A percentile compares a stretch with the other conserved stretches of the same genome.
Evolutionary conservation across 2,888 invertebrate species (phyloP).

Genomic region (Amphimallon solstitiale): DNA sequence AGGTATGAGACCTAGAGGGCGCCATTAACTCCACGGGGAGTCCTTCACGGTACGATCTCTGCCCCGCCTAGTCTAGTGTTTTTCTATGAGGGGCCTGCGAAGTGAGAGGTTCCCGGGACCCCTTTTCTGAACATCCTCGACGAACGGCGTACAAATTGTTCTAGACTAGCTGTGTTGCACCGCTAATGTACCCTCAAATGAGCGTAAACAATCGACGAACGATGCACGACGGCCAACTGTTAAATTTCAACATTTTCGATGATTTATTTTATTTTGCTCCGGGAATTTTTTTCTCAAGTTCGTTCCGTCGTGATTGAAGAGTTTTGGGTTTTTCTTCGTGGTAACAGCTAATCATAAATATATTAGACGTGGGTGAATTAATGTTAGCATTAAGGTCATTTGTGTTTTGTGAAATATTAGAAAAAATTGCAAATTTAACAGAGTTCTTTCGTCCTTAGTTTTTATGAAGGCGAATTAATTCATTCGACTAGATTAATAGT

Average conservation of each 20-base stretch:
- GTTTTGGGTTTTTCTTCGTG: background rate
- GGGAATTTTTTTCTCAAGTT: background rate
- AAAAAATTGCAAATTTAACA: background rate
- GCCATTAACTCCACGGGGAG: slow-evolving; percentile 58
- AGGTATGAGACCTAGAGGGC: slow-evolving; percentile 57
- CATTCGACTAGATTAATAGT: too few relatives aligned
- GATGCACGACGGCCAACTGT: slow-evolving; percentile 26
- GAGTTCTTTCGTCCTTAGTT: too few relatives aligned
- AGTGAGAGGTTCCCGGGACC: background rate
- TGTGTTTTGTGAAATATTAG: background rate
- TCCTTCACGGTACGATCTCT: slow-evolving; percentile 50
- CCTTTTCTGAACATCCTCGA: background rate
- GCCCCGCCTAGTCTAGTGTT: slow-evolving; percentile 57
- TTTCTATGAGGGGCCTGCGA: slow-evolving; percentile 9
- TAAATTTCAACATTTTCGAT: slow-evolving; percentile 19
- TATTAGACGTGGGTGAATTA: background rate
- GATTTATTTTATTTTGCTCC: slow-evolving; percentile 22
- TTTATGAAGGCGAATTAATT: too few relatives aligned
- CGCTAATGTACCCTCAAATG: slow-evolving; percentile 32
- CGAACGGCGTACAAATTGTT: slow-evolving; percentile 31
- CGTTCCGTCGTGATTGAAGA: background rate
- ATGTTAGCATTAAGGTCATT: background rate
- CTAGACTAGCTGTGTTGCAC: slow-evolving; percentile 4
- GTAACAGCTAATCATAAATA: background rate
- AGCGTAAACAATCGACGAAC: slow-evolving; percentile 34